phyloP scores from a whole-genome alignment of 2,797 vertebrate genomes.

The Anguilla obscura region DNA sequence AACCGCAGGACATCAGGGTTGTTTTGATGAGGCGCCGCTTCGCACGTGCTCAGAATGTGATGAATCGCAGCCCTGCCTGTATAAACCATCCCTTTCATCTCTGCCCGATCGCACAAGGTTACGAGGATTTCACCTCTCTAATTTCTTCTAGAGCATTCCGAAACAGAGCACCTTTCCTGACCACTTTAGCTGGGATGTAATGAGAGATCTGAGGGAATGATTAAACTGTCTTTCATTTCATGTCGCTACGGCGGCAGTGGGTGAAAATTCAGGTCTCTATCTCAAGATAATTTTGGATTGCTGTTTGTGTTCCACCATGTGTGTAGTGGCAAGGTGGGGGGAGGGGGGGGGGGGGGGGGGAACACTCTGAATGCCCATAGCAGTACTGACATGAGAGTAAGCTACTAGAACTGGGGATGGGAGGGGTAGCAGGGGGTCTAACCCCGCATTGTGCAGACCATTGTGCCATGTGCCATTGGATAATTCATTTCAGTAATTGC shows the following conservation, averaged over 20 bases:
- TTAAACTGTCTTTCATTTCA: constrained; percentile 4
- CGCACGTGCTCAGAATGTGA: background rate
- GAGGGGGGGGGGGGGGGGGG: background rate
- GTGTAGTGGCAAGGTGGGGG: background rate
- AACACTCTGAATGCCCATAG: background rate
- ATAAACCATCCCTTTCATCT: background rate
- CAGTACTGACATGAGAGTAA: background rate
- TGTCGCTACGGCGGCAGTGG: background rate
- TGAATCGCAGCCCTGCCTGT: background rate
- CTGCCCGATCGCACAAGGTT: background rate
- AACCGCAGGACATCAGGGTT: background rate
- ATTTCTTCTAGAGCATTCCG: background rate
- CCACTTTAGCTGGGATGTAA: background rate
- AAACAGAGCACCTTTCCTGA: background rate
- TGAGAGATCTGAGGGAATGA: constrained; percentile 10
- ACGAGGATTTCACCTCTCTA: background rate
- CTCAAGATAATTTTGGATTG: background rate
- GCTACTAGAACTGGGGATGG: background rate
- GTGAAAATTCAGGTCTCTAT: constrained; percentile 2
- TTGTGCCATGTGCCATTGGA: background rate
- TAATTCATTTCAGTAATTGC: constrained; percentile 20
- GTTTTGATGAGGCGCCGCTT: background rate
- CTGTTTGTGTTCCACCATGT: background rate
- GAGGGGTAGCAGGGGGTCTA: background rate
- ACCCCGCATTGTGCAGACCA: constrained; percentile 4